phyloP scores from a whole-genome alignment of 2,797 vertebrate genomes.

The Anguilla pacifica region DNA sequence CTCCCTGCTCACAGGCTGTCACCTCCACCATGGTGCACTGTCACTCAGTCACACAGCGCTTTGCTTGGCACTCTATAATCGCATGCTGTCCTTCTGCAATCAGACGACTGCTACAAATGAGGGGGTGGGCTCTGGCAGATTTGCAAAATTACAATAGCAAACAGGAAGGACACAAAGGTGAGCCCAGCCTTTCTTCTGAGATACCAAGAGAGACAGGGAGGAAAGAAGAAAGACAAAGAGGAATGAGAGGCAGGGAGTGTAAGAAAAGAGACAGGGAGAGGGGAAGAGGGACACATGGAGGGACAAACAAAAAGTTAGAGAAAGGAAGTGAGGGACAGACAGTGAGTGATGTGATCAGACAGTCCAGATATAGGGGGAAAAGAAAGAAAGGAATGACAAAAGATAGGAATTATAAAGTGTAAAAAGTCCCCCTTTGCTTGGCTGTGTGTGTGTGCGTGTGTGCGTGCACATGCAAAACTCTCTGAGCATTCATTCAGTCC shows the following conservation, averaged over 20 bases:
- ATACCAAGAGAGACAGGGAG: background rate
- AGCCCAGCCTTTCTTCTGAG: background rate
- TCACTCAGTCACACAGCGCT: conserved; percentile 22
- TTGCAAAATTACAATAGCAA: conserved; percentile 43
- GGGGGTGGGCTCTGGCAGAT: conserved; percentile 26
- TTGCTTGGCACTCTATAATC: conserved; percentile 33
- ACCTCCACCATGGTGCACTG: conserved; percentile 8
- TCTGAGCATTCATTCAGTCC: background rate
- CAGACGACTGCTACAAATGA: conserved; percentile 31
- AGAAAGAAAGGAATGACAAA: background rate
- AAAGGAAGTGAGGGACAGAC: background rate
- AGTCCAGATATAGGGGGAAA: background rate
- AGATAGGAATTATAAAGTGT: background rate
- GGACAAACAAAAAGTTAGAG: background rate
- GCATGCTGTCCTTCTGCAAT: conserved; percentile 35
- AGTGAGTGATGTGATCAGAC: background rate
- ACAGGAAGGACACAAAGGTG: conserved; percentile 15
- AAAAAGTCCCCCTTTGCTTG: background rate
- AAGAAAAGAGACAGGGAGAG: background rate
- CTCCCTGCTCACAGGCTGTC: background rate
- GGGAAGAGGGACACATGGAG: no score
- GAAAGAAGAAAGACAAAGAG: background rate
- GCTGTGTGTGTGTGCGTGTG: background rate
- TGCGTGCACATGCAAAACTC: background rate
- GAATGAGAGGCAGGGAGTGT: no score